A percentile compares a stretch with the other conserved stretches of the same genome.
These are phyloP conservation scores for Ctenosaura bakeri DNA, from an alignment of 2,797 vertebrate species.

Conservation along the genomic window DNA sequence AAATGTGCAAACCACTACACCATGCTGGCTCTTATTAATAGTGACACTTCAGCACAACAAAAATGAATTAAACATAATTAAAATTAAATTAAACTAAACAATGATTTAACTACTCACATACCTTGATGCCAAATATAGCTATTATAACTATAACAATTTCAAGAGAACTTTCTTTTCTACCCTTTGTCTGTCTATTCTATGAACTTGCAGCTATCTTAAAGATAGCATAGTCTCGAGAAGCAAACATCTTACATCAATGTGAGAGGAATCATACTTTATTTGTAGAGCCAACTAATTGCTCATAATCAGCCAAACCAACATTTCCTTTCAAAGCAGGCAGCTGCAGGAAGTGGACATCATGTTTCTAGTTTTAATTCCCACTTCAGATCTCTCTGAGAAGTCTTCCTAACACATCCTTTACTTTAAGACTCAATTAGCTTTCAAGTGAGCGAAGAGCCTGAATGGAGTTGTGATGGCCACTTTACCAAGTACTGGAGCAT, in stretches of 20 bases:
- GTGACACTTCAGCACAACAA: neutral
- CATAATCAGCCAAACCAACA: fast-evolving
- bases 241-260: fast-evolving
- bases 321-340: neutral
- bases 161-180: too few relatives aligned
- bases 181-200: fast-evolving
- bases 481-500: constrained; percentile 77
- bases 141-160: neutral
- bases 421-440: constrained; percentile 71
- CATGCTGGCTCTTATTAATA: neutral
- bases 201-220: neutral
- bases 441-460: constrained; percentile 60
- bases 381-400: constrained; percentile 65
- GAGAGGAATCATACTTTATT: neutral
- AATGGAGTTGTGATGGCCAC: constrained; percentile 68
- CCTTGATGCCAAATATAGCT: neutral
- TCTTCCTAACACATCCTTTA: constrained; percentile 58
- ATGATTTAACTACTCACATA: neutral
- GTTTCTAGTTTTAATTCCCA: constrained; percentile 63
- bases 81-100: too few relatives aligned
- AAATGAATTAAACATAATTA: constrained; percentile 12
- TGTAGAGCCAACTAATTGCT: neutral
- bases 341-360: constrained; percentile 49
- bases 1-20: too few relatives aligned
- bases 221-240: neutral